Conservation (phyloP, 2,113 vertebrate genomes). For the Cephalophus harveyi region DNA sequence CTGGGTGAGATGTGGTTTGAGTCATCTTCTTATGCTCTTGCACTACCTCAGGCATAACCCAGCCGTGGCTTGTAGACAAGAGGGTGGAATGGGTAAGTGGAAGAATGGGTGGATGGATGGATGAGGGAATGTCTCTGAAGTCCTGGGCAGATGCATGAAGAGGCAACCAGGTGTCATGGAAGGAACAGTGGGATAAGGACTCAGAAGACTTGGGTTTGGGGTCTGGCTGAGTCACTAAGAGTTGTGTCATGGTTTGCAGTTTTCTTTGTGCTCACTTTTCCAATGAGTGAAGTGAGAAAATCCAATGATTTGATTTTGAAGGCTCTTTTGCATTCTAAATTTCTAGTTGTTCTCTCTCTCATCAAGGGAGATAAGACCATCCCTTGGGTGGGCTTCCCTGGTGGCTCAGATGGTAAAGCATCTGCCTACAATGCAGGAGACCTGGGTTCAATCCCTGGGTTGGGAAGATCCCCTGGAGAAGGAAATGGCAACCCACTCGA, state of each 20-base stretch:
- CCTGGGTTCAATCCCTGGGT: neutral
- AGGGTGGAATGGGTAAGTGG: neutral
- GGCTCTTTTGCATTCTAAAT: neutral
- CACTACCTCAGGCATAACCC: fast-evolving
- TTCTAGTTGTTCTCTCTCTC: slow-evolving; percentile 4
- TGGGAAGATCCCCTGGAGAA: neutral
- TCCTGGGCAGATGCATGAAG: neutral
- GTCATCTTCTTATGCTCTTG: neutral
- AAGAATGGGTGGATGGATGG: neutral
- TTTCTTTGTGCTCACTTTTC: slow-evolving; percentile 2
- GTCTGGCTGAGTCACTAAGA: neutral
- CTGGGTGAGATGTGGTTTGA: neutral
- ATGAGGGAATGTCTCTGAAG: neutral
- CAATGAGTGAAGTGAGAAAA: neutral
- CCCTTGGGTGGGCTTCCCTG: neutral
- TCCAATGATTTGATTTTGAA: neutral
- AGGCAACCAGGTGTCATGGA: neutral
- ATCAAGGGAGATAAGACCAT: neutral
- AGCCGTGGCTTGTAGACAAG: neutral
- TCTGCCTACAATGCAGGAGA: neutral
- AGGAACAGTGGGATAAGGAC: neutral
- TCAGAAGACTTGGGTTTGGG: neutral
- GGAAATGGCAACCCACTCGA: neutral
- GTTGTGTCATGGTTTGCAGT: neutral
- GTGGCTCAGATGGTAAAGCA: neutral